Conservation (phyloP, 2,797 vertebrate species). For the Sebastiscus tertius region DNA sequence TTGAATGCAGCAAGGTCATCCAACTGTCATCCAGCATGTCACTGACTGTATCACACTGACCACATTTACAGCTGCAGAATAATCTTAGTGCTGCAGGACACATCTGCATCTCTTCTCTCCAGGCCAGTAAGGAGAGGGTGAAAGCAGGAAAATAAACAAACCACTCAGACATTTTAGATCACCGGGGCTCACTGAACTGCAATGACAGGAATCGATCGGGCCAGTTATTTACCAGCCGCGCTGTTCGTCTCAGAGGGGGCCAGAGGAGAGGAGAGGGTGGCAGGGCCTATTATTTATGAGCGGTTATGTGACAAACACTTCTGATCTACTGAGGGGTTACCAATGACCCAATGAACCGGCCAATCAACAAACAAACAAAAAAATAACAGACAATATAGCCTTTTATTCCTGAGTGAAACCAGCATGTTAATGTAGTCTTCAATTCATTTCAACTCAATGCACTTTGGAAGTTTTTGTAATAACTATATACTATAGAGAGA, state of each 20-base stretch:
- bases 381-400: background rate
- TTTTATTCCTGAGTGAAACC: background rate
- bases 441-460: background rate
- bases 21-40: background rate
- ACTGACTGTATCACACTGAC: background rate
- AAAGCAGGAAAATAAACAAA: conserved; percentile 62
- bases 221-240: conserved; percentile 71
- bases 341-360: conserved; percentile 31
- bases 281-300: conserved; percentile 73
- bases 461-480: background rate
- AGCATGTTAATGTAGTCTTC: background rate
- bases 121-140: background rate
- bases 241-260: conserved; percentile 49
- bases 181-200: conserved; percentile 60
- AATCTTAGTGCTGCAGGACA: background rate
- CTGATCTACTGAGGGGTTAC: conserved; percentile 56
- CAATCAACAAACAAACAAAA: conserved; percentile 32
- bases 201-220: conserved; percentile 75
- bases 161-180: conserved; percentile 54
- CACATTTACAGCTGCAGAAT: background rate
- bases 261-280: conserved; percentile 40
- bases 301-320: conserved; percentile 64
- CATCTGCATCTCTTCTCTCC: conserved; percentile 33
- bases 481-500: background rate
- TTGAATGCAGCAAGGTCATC: background rate